A percentile compares a stretch with the other conserved stretches of the same genome.
Conservation (phyloP, 2,888 invertebrate genomes). For the Noctua comes region DNA sequence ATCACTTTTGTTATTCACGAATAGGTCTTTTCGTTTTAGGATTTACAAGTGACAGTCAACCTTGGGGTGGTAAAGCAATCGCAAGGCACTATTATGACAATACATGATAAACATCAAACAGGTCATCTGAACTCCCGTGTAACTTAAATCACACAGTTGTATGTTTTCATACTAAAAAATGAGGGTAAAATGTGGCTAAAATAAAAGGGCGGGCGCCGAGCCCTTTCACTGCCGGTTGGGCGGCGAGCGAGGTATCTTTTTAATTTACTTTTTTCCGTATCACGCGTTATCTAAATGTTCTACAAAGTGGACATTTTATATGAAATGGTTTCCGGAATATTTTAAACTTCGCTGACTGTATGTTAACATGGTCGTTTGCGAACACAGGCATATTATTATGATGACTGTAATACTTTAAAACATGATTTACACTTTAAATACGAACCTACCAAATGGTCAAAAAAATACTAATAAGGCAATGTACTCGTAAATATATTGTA, state of each 20-base stretch:
- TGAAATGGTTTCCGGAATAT: slow-evolving; percentile 39
- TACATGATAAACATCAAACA: not conserved
- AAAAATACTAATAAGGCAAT: not conserved
- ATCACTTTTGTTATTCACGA: not conserved
- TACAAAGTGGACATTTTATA: slow-evolving; percentile 55
- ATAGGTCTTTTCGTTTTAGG: not conserved
- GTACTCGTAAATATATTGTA: not conserved
- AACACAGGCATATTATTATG: not conserved
- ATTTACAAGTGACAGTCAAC: not conserved
- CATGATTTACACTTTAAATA: not conserved
- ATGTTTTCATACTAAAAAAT: slow-evolving; percentile 63
- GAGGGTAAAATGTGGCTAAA: slow-evolving; percentile 69
- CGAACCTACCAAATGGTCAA: not conserved
- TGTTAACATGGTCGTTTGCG: slow-evolving; percentile 22
- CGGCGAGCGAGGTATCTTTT: slow-evolving; percentile 58
- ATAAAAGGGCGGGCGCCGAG: slow-evolving; percentile 67
- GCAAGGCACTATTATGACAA: not conserved
- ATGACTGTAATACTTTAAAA: not conserved
- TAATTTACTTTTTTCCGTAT: slow-evolving; percentile 67
- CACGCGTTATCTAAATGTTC: slow-evolving; percentile 60
- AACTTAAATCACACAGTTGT: slow-evolving; percentile 33
- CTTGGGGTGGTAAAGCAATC: not conserved
- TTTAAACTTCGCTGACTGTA: slow-evolving; percentile 17
- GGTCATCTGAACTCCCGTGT: not conserved
- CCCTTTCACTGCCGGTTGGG: slow-evolving; percentile 60